phyloP scores from a whole-genome alignment of 30 jellyfish, hydroid and myxozoan species.

The Aurelia aurita complex sp. Pacific region DNA sequence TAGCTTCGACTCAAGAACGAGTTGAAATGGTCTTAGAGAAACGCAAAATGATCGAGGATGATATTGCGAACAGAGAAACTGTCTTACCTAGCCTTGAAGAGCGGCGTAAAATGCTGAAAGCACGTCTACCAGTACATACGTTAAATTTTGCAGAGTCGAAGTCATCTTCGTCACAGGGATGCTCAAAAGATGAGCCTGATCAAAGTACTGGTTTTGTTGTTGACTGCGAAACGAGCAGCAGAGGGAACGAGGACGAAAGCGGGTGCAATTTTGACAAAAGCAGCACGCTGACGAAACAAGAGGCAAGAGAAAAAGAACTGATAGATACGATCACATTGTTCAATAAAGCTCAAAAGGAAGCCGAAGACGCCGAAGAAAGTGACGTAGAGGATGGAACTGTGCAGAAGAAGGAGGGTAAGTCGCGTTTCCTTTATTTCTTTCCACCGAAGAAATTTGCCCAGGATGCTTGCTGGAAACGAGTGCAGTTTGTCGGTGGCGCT shows the following conservation, averaged over 20 bases:
- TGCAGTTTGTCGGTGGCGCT: too few species aligned
- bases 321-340: conserved; percentile 35
- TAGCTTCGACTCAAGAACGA: conserved; percentile 80
- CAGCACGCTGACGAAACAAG: background rate
- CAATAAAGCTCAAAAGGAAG: conserved; percentile 45
- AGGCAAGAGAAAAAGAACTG: conserved; percentile 40
- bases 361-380: conserved; percentile 3
- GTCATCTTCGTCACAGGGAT: background rate
- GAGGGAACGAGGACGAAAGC: background rate
- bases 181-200: background rate
- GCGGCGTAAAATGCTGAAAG: conserved; percentile 49
- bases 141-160: background rate
- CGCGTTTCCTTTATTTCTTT: background rate
- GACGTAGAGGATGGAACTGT: conserved; percentile 24
- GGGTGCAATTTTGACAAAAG: background rate
- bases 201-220: background rate
- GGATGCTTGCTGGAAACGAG: too few species aligned
- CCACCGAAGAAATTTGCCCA: too few species aligned
- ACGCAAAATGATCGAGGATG: conserved; percentile 73
- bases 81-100: conserved; percentile 49
- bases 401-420: conserved; percentile 28
- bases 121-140: conserved; percentile 27
- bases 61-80: conserved; percentile 61
- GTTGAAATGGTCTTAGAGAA: conserved; percentile 72
- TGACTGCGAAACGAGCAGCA: background rate